phyloP scores from a whole-genome alignment of 2,888 invertebrate genomes.

The Tiphia femorata region DNA sequence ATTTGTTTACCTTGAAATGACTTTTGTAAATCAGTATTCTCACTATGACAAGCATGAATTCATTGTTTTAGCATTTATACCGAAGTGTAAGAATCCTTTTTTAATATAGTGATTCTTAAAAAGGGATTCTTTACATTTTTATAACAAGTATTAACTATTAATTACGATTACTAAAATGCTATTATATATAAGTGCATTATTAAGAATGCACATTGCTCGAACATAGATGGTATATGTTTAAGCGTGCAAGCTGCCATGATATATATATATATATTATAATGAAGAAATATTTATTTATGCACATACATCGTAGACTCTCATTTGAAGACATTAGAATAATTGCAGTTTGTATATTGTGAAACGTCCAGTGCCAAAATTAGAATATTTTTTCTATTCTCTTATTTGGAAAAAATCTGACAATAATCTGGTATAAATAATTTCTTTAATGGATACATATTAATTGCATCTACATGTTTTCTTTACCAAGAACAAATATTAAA shows the following conservation, averaged over 20 bases:
- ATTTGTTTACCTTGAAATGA: no score
- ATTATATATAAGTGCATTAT: slow-evolving; percentile 41
- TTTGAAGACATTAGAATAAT: slow-evolving; percentile 22
- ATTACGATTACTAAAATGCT: no score
- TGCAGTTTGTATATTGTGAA: slow-evolving; percentile 33
- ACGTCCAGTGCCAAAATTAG: slow-evolving; percentile 64
- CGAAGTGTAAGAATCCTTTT: no score
- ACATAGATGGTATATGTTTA: slow-evolving; percentile 26
- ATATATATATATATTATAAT: slow-evolving; percentile 25
- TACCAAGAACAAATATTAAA: slow-evolving; percentile 44
- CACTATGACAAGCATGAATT: no score
- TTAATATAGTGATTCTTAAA: not conserved
- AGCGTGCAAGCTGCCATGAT: slow-evolving; percentile 20
- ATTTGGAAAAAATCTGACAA: slow-evolving; percentile 55
- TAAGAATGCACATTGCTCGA: slow-evolving; percentile 52
- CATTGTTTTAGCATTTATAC: no score
- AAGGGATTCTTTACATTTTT: slow-evolving; percentile 9
- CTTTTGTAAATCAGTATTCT: no score
- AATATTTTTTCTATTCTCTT: slow-evolving; percentile 42
- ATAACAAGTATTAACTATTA: slow-evolving; percentile 9
- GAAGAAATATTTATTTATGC: slow-evolving; percentile 29
- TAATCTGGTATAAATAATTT: slow-evolving; percentile 54
- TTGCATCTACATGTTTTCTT: slow-evolving; percentile 45
- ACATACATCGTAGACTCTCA: slow-evolving; percentile 24
- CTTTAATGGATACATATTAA: slow-evolving; percentile 39